Evolutionary conservation across 2,113 vertebrate genomes (phyloP).

Genomic region (Cariama cristata): DNA sequence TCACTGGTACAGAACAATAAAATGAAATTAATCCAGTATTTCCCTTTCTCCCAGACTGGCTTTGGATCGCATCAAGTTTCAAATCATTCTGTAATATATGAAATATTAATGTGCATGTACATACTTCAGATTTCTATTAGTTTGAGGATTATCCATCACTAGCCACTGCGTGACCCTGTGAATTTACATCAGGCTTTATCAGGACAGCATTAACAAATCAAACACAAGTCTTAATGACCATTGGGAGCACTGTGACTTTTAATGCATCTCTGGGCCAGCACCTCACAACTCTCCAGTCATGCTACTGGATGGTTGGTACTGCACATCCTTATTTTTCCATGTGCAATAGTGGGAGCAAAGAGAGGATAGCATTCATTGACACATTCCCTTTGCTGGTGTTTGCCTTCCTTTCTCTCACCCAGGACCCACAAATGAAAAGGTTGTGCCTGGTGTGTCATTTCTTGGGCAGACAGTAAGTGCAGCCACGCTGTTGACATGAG

Average conservation of each 20-base stretch:
- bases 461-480: not conserved
- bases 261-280: not conserved
- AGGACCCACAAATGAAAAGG: not conserved
- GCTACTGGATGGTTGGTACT: not conserved
- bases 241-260: not conserved
- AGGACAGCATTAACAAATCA: not conserved
- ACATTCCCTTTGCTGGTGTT: not conserved
- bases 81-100: not conserved
- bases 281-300: not conserved
- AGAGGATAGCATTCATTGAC: not conserved
- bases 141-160: not conserved
- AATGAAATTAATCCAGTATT: not conserved
- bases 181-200: not conserved
- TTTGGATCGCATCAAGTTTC: not conserved
- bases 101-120: not conserved
- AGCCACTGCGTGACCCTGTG: not conserved
- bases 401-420: not conserved
- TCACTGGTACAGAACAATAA: not conserved
- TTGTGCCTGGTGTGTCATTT: not conserved
- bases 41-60: not conserved
- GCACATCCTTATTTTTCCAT: not conserved
- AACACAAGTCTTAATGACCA: not conserved
- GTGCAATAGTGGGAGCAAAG: not conserved
- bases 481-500: not conserved
- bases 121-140: not conserved